Conservation (phyloP, 2,113 vertebrate species). For the Thamnaconus septentrionalis region DNA sequence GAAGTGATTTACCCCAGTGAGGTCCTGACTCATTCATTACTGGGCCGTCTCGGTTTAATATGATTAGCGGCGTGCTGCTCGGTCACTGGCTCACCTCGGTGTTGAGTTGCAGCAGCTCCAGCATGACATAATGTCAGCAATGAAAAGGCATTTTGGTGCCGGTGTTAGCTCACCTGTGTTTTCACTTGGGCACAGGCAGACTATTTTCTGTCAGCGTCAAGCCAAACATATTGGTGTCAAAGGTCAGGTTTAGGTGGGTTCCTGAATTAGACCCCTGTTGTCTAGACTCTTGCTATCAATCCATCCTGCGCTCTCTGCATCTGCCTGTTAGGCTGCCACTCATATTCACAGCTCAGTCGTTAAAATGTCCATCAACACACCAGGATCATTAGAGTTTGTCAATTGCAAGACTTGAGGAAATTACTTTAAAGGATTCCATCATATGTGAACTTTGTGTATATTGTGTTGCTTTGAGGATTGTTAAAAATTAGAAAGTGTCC, state of each 20-base stretch:
- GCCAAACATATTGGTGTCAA: constrained; percentile 32
- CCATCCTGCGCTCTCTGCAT: not conserved
- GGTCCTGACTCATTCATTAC: constrained; percentile 36
- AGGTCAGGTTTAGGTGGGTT: constrained; percentile 31
- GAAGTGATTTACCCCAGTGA: constrained; percentile 49
- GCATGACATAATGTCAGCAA: constrained; percentile 33
- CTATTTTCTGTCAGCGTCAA: constrained; percentile 38
- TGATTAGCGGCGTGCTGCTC: constrained; percentile 4
- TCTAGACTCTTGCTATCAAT: not conserved
- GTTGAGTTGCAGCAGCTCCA: constrained; percentile 32
- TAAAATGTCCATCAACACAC: no score
- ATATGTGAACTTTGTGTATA: no score
- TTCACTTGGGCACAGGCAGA: constrained; percentile 43
- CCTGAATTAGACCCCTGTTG: constrained; percentile 15
- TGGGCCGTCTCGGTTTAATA: constrained; percentile 25
- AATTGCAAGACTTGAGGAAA: no score
- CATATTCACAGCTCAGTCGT: not conserved
- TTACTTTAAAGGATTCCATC: no score
- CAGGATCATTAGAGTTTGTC: no score
- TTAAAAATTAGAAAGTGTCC: no score
- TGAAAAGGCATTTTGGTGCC: constrained; percentile 20
- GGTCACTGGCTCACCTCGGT: constrained; percentile 25
- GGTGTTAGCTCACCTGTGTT: constrained; percentile 59
- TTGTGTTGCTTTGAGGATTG: no score
- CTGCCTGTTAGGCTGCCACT: not conserved